Base-by-base conservation (phyloP, 2,113 vertebrate species). In the Platysternon megacephalum region DNA sequence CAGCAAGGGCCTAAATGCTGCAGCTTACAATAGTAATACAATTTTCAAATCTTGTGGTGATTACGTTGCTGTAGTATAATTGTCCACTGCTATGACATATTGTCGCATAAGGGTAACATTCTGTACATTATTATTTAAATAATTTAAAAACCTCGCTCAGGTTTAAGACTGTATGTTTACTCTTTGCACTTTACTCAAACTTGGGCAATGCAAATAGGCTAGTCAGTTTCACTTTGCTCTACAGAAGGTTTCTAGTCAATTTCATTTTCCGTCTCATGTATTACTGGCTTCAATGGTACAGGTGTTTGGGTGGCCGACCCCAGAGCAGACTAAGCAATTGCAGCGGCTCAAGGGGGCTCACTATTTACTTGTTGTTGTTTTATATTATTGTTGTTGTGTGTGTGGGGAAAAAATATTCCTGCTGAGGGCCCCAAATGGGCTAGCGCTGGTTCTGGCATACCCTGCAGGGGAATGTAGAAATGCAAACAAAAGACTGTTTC, bases 241-340 rank as follows among this genome's bases (percentile, higher is more conserved):
- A 42, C 61, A n/a, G 12, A 55, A 82, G 6, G 5, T 80, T 93
- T 82, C 1, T 85, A 29, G 52, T 87, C 28, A 6, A 24, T 55
- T 49, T 44, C 52, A 17, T 93, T 84, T 91, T 86, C 35, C 29
- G 1, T 65, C 29, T 89, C 53, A 28, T 2, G 10, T 82, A 6
- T 90, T 83, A 87, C 61, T 95, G 52, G 28, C 56, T 26, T 26
- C 52, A 53, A 8, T 8, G 52, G 35, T 79, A 49, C 79, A 94
- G 84, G 49, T 5, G 44, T 82, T 94, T 32, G 83, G 53, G 56
- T 56, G 87, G 21, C 11, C 29, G 56, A 58, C 56, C 10, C 24
- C 55, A 28, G 4, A 56, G 55, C 11, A 29, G 56, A 58, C 28
- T 58, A 58, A 32, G 28, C 56, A 13, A 58, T 29, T 58, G 28